Base-by-base conservation (phyloP, 2,888 invertebrate genomes). In the Acleris cristana region DNA sequence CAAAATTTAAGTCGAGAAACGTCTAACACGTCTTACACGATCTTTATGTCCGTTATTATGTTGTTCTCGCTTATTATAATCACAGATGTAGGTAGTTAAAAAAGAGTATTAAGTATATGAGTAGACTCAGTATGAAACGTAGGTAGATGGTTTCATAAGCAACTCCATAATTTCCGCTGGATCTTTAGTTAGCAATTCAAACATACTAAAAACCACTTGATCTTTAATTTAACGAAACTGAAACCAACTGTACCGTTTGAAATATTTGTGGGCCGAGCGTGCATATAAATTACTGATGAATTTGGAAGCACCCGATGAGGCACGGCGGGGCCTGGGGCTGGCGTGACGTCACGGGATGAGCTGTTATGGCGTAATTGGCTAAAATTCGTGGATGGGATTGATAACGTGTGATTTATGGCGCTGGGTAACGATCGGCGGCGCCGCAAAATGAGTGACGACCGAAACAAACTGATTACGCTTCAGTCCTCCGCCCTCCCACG, bases 391-490 rank as follows among this genome's bases (percentile, higher is more conserved):
- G 83, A 77, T 83, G 79, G 82, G 80, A 84, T 86, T 86, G 90
- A 89, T 90, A 89, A 86, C 86, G 83, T 78, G 83, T 89, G 90
- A 90, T 90, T 89, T 88, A 90, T 90, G 89, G 82, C 70, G 76
- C 77, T 74, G 73, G 77, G 77, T 86, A 87, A 86, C 85, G 86
- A 84, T 81, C 81, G 80, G 73, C 70, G 73, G 67, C 61, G 64
- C 65, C 67, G 44, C 61, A 69, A 66, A 66, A 62, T 62, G 69
- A 56, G 68, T 58, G 55, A 64, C 67, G 65, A 34, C 65, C 64
- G 64, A 72, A 74, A 72, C 71, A 72, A 73, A 72, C 69, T 71
- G 64, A 64, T 64, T 60, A 67, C 53, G 40, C 48, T 53, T 52
- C 26, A 45, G 23, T 45, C 48, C 40, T 40, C 40, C 40, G 19